These are phyloP conservation scores for Lysiphlebus fabarum DNA, from an alignment of 1,140 invertebrate species.

Conservation along the genomic window DNA sequence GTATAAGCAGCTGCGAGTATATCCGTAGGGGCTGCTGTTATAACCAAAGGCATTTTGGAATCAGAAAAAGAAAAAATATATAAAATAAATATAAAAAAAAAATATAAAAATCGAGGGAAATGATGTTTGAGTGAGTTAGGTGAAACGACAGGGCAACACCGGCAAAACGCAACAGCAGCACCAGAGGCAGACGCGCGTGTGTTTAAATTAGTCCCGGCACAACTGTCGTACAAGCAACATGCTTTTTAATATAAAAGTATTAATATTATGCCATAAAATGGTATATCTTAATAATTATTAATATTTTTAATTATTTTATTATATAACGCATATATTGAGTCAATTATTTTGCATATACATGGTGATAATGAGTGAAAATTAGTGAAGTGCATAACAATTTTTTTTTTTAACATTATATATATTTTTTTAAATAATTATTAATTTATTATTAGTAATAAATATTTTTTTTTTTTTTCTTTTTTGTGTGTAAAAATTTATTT, in stretches of 20 bases:
- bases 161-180: constrained; percentile 36
- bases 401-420: too few relatives aligned
- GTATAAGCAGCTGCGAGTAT: constrained; percentile 50
- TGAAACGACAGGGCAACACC: constrained; percentile 2
- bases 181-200: constrained; percentile 49
- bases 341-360: too few relatives aligned
- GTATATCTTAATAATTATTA: too few relatives aligned
- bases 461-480: not conserved
- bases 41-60: too few relatives aligned
- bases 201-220: constrained; percentile 54
- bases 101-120: not conserved
- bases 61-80: too few relatives aligned
- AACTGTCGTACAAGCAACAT: constrained; percentile 52
- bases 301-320: not conserved
- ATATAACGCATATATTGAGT: too few relatives aligned
- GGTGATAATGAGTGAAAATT: constrained; percentile 2
- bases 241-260: constrained; percentile 6
- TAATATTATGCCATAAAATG: not conserved
- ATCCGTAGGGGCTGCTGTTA: constrained; percentile 22
- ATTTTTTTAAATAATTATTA: too few relatives aligned
- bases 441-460: too few relatives aligned
- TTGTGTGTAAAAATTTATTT: not conserved
- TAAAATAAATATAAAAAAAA: too few relatives aligned
- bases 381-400: not conserved
- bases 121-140: not conserved